Evolutionary conservation across 2,888 invertebrate genomes (phyloP).

Genomic region (Tribolium freemani): DNA sequence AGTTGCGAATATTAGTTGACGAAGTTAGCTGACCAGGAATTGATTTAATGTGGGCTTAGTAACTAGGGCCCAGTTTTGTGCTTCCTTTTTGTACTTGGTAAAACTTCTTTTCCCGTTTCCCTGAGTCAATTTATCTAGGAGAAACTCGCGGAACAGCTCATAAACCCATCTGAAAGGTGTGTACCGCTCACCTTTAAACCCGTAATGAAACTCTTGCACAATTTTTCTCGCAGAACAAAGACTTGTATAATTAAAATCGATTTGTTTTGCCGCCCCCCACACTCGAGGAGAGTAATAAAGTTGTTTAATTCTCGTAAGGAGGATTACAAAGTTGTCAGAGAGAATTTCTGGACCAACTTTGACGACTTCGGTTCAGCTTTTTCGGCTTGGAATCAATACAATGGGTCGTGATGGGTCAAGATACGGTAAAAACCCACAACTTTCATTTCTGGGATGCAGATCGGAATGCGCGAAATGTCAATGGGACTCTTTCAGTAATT

Average conservation of each 20-base stretch:
- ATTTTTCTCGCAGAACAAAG: not conserved
- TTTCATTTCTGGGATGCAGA: slow-evolving; percentile 16
- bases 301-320: slow-evolving; percentile 24
- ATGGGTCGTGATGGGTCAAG: slow-evolving; percentile 22
- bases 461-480: slow-evolving; percentile 14
- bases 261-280: not conserved
- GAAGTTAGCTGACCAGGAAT: too few species aligned
- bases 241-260: slow-evolving; percentile 6
- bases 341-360: not conserved
- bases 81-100: too few species aligned
- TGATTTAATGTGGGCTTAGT: too few species aligned
- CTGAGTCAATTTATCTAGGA: too few species aligned
- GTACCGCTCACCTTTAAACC: not conserved
- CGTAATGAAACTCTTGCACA: not conserved
- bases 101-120: too few species aligned
- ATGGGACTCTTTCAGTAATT: not conserved
- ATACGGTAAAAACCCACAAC: slow-evolving; percentile 28
- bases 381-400: slow-evolving; percentile 18
- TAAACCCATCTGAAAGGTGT: too few species aligned
- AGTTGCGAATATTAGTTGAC: too few species aligned
- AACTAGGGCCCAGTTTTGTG: too few species aligned
- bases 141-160: too few species aligned
- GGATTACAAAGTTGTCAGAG: slow-evolving; percentile 21
- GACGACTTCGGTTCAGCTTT: not conserved
- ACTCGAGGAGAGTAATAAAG: not conserved